These are phyloP conservation scores for Melieria picta DNA, from an alignment of 2,888 invertebrate species.

Conservation along the genomic window DNA sequence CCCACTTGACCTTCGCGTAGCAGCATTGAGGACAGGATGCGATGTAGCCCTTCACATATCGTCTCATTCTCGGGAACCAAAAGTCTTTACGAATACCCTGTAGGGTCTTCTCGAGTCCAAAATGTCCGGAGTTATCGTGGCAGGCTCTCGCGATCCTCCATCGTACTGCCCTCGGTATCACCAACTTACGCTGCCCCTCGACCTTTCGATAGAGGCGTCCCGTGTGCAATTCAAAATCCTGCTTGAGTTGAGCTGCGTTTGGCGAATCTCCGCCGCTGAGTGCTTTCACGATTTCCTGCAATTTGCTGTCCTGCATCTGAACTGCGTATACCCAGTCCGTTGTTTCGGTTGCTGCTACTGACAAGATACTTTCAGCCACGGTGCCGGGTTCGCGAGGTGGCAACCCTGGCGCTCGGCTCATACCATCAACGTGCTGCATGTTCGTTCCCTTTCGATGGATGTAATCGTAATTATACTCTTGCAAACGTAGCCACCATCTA, in stretches of 20 bases:
- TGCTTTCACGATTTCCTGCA: neutral
- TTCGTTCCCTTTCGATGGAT: neutral
- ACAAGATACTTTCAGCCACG: neutral
- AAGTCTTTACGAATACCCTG: slow-evolving; percentile 46
- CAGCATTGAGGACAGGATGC: slow-evolving; percentile 59
- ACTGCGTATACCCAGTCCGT: neutral
- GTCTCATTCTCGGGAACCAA: slow-evolving; percentile 61
- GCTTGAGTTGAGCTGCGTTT: neutral
- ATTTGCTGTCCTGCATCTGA: neutral
- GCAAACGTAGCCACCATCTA: slow-evolving; percentile 23
- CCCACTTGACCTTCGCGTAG: slow-evolving; percentile 48
- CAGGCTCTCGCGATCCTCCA: slow-evolving; percentile 28
- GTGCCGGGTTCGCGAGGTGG: neutral
- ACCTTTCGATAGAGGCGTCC: neutral
- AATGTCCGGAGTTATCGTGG: too few species aligned
- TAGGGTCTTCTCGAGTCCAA: neutral
- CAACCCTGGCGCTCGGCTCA: neutral
- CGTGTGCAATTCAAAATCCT: neutral
- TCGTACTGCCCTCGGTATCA: slow-evolving; percentile 24
- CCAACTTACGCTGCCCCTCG: slow-evolving; percentile 24
- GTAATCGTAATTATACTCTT: slow-evolving; percentile 3
- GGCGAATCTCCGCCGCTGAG: neutral
- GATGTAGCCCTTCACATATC: slow-evolving; percentile 60
- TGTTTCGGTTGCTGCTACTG: neutral
- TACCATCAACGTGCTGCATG: neutral